Conservation (phyloP, 2,888 invertebrate species). For the Nymphalis polychloros region DNA sequence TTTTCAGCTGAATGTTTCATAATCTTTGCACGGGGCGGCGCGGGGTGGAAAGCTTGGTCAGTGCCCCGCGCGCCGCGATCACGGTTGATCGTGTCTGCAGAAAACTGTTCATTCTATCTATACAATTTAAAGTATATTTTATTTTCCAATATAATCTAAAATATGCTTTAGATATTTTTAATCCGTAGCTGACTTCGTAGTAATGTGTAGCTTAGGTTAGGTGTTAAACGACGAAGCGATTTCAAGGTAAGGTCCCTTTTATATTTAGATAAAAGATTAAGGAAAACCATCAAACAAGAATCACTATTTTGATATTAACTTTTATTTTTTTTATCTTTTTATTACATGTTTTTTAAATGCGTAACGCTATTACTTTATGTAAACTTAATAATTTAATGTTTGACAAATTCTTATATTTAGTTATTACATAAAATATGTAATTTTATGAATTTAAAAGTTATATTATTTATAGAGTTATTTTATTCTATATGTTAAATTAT, state of each 20-base stretch:
- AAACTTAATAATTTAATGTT: no score
- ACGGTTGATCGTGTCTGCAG: conserved; percentile 43
- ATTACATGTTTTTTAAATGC: no score
- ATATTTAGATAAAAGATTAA: conserved; percentile 12
- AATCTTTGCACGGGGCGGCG: conserved; percentile 58
- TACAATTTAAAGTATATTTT: conserved; percentile 6
- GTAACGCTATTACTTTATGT: no score
- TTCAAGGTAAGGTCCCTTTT: conserved; percentile 27
- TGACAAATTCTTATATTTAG: no score
- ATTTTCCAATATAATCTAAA: conserved; percentile 3
- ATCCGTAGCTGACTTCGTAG: conserved; percentile 8
- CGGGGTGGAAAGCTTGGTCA: conserved; percentile 66
- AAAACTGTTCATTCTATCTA: not conserved
- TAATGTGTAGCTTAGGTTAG: conserved; percentile 26
- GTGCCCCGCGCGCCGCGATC: conserved; percentile 69
- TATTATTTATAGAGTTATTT: no score
- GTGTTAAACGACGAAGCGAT: conserved; percentile 8
- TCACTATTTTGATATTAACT: no score
- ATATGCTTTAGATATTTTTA: conserved; percentile 19
- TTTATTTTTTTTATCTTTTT: no score
- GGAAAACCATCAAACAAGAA: not conserved
- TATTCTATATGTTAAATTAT: no score
- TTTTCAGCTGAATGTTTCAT: conserved; percentile 53
- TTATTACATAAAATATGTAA: no score
- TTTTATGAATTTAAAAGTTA: no score